Evolutionary conservation across 2,113 vertebrate species (phyloP).

Genomic region (Apodemus speciosus): DNA sequence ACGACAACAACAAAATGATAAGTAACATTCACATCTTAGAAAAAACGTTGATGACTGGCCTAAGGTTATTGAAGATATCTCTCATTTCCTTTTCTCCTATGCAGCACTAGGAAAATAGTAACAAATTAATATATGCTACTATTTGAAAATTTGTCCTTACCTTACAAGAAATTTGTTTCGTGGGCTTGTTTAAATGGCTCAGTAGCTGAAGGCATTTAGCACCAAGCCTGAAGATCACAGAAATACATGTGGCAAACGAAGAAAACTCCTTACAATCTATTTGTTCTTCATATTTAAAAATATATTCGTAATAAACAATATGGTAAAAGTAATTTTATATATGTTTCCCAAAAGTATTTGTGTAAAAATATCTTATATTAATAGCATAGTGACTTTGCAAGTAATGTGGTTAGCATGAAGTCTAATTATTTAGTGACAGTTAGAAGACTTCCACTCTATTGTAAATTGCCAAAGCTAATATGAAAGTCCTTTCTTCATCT

Average conservation of each 20-base stretch:
- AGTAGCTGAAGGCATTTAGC: not conserved
- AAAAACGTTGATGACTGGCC: not conserved
- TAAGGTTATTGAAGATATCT: not conserved
- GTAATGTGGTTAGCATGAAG: not conserved
- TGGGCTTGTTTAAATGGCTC: not conserved
- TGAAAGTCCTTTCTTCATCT: not conserved
- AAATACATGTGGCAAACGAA: not conserved
- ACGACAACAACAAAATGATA: not conserved
- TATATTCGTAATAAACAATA: not conserved
- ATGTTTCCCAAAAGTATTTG: not conserved
- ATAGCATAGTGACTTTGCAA: not conserved
- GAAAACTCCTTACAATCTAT: not conserved
- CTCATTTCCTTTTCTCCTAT: not conserved
- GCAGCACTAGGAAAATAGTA: not conserved
- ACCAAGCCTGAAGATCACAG: not conserved
- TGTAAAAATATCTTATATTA: not conserved
- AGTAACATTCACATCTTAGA: not conserved
- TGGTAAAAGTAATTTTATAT: not conserved
- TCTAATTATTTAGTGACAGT: not conserved
- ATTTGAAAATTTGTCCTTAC: not conserved
- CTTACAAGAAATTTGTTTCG: not conserved
- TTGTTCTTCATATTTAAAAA: conserved; percentile 6
- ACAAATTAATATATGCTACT: not conserved
- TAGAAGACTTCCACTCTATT: not conserved
- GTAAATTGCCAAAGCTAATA: not conserved